phyloP scores from a whole-genome alignment of 1,140 invertebrate genomes.

The Bradysia coprophila region DNA sequence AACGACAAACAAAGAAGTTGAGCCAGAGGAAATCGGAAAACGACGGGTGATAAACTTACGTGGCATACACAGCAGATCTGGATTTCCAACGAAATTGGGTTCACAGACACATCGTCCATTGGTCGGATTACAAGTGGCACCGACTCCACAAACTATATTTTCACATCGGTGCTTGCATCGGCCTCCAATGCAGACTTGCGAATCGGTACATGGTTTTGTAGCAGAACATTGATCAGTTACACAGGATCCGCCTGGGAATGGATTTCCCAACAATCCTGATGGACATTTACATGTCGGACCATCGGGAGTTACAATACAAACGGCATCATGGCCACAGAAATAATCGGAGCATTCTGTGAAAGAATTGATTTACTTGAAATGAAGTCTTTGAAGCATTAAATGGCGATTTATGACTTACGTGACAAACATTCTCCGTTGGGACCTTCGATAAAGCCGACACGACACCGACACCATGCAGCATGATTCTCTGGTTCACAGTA shows the following conservation, averaged over 20 bases:
- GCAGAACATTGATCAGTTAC: slow-evolving; percentile 59
- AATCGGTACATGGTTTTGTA: slow-evolving; percentile 51
- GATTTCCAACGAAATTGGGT: slow-evolving; percentile 73
- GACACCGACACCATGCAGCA: slow-evolving; percentile 71
- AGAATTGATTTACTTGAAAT: too few relatives aligned
- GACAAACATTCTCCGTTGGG: slow-evolving; percentile 61
- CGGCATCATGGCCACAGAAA: slow-evolving; percentile 61
- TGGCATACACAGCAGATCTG: slow-evolving; percentile 74
- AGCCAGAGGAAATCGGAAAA: not conserved
- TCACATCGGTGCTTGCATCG: slow-evolving; percentile 73
- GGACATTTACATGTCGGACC: slow-evolving; percentile 77
- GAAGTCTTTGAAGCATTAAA: slow-evolving; percentile 5
- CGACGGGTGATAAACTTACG: slow-evolving; percentile 38
- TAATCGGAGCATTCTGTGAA: slow-evolving; percentile 55
- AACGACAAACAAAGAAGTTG: slow-evolving; percentile 11
- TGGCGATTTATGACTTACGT: slow-evolving; percentile 28
- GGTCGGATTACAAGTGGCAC: slow-evolving; percentile 57
- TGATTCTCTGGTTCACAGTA: slow-evolving; percentile 77
- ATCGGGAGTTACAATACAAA: slow-evolving; percentile 67
- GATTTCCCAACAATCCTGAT: slow-evolving; percentile 70
- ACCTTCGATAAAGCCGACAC: slow-evolving; percentile 58
- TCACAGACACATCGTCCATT: slow-evolving; percentile 74
- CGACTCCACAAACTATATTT: slow-evolving; percentile 60
- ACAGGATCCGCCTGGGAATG: slow-evolving; percentile 74
- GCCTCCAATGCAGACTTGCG: slow-evolving; percentile 64